A percentile compares a stretch with the other conserved stretches of the same genome.
Evolutionary conservation across 2,113 vertebrate genomes (phyloP).

Genomic region (Shinisaurus crocodilurus): DNA sequence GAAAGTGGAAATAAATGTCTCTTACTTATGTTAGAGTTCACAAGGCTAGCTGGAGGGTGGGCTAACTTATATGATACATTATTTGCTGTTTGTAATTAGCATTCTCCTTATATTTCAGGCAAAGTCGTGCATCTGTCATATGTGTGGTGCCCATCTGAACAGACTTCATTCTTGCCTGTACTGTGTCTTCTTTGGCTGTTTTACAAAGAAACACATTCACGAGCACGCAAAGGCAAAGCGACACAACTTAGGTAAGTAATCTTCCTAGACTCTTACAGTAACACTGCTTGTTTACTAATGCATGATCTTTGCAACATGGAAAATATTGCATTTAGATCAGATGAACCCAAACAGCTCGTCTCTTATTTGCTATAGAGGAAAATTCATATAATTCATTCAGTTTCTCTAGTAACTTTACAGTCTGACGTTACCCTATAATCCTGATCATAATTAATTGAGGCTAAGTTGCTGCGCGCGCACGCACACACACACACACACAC

Average conservation of each 20-base stretch:
- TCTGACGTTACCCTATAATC: background rate
- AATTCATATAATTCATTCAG: background rate
- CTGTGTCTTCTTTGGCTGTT: conserved; percentile 99
- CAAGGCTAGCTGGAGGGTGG: background rate
- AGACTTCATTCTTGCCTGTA: conserved; percentile 98
- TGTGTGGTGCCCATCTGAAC: conserved; percentile 92
- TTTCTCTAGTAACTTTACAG: background rate
- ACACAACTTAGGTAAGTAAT: conserved; percentile 96
- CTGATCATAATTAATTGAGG: background rate
- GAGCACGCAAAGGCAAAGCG: conserved; percentile 98
- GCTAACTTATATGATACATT: background rate
- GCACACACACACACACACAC: too few relatives aligned
- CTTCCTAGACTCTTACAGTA: accelerated
- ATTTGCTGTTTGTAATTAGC: background rate
- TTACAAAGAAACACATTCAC: conserved; percentile 98
- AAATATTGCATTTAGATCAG: background rate
- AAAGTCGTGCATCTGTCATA: conserved; percentile 91
- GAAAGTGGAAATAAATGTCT: background rate
- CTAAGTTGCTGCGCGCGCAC: too few relatives aligned
- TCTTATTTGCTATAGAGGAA: background rate
- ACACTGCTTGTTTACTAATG: background rate
- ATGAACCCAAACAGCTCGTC: background rate
- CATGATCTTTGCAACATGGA: background rate
- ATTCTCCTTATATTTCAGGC: conserved; percentile 78
- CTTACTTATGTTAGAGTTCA: background rate